Base-by-base conservation (phyloP, 2,113 vertebrate genomes). In the Trematomus loennbergii region DNA sequence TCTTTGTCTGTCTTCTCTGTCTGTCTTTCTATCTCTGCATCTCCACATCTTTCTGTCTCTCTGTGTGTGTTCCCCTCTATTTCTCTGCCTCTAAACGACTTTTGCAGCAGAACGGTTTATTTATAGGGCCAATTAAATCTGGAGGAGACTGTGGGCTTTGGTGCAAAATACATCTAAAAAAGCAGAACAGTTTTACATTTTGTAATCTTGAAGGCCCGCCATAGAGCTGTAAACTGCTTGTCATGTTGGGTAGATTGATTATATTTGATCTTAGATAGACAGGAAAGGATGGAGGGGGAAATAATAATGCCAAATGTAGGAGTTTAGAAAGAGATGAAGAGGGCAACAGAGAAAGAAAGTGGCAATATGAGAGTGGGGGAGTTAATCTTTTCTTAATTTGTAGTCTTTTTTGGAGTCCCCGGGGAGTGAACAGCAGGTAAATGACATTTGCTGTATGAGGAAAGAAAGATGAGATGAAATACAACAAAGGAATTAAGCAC, bases 101-200 rank as follows among this genome's bases (percentile, higher is more conserved):
- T 82, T 82, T 84, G 84, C 71, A 81, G 88, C 60, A 78, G 83
- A 91, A 81, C 74, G 40, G 72, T 91, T 89, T 92, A 90, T 92
- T 89, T 89, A 90, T 89, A 90, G 90, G 82, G 84, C 85, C 88
- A 92, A 93, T 93, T 93, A 91, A 91, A 91, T 85, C 79, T 78
- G 83, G 76, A 91, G 80, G 85, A 88, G 87, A 88, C 78, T 89
- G 68, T 72, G 70, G 87, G 89, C 75, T 88, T 87, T 76, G 79
- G 80, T 71, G 73, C 53, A 55, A 87, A 87, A 91, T 69, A 82
- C 13, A 53, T 89, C 64, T 86, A 75, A 89, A 90, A 86, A 86
- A 78, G 74, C 22, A 60, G 63, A 87, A 81, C 77, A 83, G 58
- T 89, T 91, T 87, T 78, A 59, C 66, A 81, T 86, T 79, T 89